phyloP scores from a whole-genome alignment of 2,113 vertebrate genomes.

The Progne subis region DNA sequence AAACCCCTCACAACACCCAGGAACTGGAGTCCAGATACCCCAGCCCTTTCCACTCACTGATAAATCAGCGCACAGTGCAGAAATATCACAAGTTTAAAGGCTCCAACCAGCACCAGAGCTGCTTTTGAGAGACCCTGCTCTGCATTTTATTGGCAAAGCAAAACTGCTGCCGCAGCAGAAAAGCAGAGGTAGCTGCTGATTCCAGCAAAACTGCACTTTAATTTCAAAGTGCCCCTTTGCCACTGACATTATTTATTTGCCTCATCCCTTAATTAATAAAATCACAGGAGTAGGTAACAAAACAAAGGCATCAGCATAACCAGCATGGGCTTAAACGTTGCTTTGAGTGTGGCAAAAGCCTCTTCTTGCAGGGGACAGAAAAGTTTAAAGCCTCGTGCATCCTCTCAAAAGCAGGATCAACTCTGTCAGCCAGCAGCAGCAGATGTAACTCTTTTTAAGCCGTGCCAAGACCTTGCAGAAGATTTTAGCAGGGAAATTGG shows the following conservation, averaged over 20 bases:
- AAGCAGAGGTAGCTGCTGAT: background rate
- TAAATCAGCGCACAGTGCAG: accelerated
- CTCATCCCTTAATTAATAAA: background rate
- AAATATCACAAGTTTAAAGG: background rate
- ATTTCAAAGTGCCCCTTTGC: background rate
- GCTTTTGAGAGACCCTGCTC: background rate
- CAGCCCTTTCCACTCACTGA: accelerated
- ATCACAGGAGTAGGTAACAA: background rate
- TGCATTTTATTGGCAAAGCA: background rate
- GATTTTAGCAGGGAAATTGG: background rate
- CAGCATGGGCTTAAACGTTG: background rate
- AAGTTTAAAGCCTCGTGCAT: background rate
- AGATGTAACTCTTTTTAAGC: background rate
- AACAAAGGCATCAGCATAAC: background rate
- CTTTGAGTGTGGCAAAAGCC: background rate
- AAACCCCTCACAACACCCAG: no score
- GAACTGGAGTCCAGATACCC: background rate
- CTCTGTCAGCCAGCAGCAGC: background rate
- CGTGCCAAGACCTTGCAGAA: background rate
- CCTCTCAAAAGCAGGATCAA: background rate
- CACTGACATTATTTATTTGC: background rate
- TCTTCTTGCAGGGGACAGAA: background rate
- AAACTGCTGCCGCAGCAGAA: background rate
- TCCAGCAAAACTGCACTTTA: background rate
- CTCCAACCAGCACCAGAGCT: background rate